Conservation (phyloP, 2,888 invertebrate genomes). For the Cynaeus angustus region DNA sequence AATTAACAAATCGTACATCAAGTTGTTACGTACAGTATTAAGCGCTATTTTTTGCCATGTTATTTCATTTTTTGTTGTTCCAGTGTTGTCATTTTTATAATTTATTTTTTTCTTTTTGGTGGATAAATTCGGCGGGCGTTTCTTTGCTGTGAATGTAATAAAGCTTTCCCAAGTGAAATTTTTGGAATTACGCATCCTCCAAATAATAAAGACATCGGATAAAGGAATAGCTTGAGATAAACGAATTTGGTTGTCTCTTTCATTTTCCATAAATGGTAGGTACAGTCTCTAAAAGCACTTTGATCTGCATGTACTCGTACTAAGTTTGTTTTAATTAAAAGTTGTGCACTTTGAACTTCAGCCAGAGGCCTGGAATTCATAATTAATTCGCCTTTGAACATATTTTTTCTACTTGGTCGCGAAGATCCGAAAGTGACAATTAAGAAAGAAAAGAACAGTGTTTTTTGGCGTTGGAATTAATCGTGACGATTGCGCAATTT, state of each 20-base stretch:
- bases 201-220: slow-evolving; percentile 30
- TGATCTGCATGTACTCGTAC: slow-evolving; percentile 68
- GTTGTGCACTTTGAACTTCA: slow-evolving; percentile 69
- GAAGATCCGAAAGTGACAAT: slow-evolving; percentile 28
- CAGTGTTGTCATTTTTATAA: not conserved
- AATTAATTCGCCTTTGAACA: slow-evolving; percentile 68
- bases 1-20: too few species aligned
- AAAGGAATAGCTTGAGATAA: slow-evolving; percentile 32
- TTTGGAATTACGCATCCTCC: slow-evolving; percentile 10
- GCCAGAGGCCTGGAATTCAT: slow-evolving; percentile 68
- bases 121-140: too few species aligned
- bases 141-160: too few species aligned
- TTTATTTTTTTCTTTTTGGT: too few species aligned
- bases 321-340: slow-evolving; percentile 71
- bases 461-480: not conserved
- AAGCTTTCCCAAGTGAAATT: slow-evolving; percentile 5
- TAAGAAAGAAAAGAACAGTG: slow-evolving; percentile 32
- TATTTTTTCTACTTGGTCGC: slow-evolving; percentile 59
- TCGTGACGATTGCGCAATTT: slow-evolving; percentile 5
- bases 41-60: too few species aligned
- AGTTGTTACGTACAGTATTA: too few species aligned
- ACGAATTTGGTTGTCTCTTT: slow-evolving; percentile 63
- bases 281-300: slow-evolving; percentile 65
- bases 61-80: too few species aligned
- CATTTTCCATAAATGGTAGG: slow-evolving; percentile 67